phyloP scores from a whole-genome alignment of 2,888 invertebrate species.

The Limnephilus marmoratus region DNA sequence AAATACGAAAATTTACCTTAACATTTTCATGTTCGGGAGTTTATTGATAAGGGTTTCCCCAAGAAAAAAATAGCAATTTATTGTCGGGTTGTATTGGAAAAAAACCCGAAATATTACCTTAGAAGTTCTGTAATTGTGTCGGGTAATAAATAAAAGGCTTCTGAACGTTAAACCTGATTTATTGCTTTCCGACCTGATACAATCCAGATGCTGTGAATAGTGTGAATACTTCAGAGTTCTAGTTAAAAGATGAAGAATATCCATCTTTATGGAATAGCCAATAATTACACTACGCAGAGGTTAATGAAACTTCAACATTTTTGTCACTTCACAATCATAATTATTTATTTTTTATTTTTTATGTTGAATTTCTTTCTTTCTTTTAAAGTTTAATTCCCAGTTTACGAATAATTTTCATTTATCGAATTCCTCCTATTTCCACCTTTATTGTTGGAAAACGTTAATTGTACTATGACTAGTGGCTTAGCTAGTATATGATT shows the following conservation, averaged over 20 bases:
- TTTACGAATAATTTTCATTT: too few species aligned
- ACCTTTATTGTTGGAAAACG: too few species aligned
- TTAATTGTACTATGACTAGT: too few species aligned
- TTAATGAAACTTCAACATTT: too few species aligned
- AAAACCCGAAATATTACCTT: constrained; percentile 17
- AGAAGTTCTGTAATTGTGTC: constrained; percentile 41
- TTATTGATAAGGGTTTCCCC: constrained; percentile 27
- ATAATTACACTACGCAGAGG: not conserved
- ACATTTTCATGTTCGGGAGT: not conserved
- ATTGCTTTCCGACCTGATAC: constrained; percentile 16
- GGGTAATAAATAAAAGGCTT: constrained; percentile 33
- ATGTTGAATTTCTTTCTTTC: too few species aligned
- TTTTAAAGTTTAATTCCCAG: too few species aligned
- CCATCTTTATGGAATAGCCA: not conserved
- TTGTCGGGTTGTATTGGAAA: constrained; percentile 40
- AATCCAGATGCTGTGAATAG: constrained; percentile 24
- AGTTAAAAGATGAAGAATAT: not conserved
- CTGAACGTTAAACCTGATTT: constrained; percentile 35
- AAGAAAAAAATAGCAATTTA: constrained; percentile 23
- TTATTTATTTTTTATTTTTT: too few species aligned
- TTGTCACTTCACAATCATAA: too few species aligned
- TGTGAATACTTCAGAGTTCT: not conserved
- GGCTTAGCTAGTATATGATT: too few species aligned
- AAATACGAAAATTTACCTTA: constrained; percentile 10
- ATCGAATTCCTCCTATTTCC: too few species aligned